phyloP scores from a whole-genome alignment of 1,140 invertebrate species.

The Drosophila tani region DNA sequence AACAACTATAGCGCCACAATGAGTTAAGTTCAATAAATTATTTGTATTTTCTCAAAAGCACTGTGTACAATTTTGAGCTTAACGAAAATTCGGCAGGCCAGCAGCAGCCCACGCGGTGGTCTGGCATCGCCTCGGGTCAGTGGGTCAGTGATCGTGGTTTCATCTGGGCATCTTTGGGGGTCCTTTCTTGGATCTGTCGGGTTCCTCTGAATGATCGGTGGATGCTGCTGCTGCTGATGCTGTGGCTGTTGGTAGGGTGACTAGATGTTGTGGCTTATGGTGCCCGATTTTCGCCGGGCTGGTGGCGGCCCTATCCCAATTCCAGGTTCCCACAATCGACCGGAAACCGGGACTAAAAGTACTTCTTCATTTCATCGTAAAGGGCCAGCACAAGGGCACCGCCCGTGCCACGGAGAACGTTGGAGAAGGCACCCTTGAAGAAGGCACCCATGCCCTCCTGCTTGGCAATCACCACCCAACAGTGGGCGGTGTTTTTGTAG shows the following conservation, averaged over 20 bases:
- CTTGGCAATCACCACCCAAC: conserved; percentile 91
- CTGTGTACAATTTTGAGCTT: conserved; percentile 1
- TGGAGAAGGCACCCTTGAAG: conserved; percentile 93
- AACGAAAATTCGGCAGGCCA: background rate
- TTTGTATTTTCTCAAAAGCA: conserved; percentile 66
- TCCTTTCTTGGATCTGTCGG: too few relatives aligned
- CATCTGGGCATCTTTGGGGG: background rate
- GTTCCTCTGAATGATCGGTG: background rate
- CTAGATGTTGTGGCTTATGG: background rate
- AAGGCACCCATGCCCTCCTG: conserved; percentile 90
- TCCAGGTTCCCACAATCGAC: background rate
- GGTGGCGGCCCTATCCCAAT: too few relatives aligned
- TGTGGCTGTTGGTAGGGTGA: background rate
- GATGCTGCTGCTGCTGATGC: background rate
- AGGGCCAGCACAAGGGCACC: conserved; percentile 92
- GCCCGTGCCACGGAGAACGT: conserved; percentile 91
- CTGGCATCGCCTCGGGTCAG: background rate
- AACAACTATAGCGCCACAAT: conserved; percentile 33
- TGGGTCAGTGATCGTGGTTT: conserved; percentile 4
- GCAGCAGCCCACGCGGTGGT: background rate
- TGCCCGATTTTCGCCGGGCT: background rate
- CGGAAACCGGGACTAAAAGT: conserved; percentile 35
- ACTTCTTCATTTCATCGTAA: conserved; percentile 90
- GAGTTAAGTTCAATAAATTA: conserved; percentile 76
- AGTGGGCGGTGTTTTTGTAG: conserved; percentile 92